Evolutionary conservation across 2,113 vertebrate species (phyloP).

Genomic region (Platichthys stellatus): DNA sequence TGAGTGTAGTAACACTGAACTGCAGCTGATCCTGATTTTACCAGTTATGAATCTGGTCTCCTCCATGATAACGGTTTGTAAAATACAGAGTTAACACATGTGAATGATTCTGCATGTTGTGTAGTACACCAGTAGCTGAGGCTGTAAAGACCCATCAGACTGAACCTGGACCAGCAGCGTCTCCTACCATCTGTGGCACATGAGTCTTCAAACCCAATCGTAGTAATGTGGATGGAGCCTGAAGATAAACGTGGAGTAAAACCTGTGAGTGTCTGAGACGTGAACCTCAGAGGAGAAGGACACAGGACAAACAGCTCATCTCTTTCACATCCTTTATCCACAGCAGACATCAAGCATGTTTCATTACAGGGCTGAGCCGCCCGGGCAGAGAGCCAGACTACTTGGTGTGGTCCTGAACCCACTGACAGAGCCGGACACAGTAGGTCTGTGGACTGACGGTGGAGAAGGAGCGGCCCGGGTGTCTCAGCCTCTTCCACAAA

Average conservation of each 20-base stretch:
- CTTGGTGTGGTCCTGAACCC: slow-evolving; percentile 85
- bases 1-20: too few species aligned
- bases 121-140: too few species aligned
- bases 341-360: slow-evolving; percentile 68
- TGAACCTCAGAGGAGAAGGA: neutral
- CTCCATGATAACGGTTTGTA: too few species aligned
- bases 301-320: neutral
- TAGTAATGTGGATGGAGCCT: too few species aligned
- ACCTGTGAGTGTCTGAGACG: neutral
- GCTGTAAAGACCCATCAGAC: too few species aligned
- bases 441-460: slow-evolving; percentile 87
- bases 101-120: too few species aligned
- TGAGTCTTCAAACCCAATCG: too few species aligned
- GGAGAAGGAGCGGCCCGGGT: slow-evolving; percentile 85
- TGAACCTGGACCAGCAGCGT: too few species aligned
- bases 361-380: neutral
- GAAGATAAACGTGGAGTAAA: neutral
- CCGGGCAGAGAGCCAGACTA: slow-evolving; percentile 55
- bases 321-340: neutral
- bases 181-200: too few species aligned
- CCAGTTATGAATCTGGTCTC: too few species aligned
- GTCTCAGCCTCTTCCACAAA: slow-evolving; percentile 87
- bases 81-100: too few species aligned
- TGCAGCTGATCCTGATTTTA: too few species aligned
- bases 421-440: slow-evolving; percentile 83